phyloP scores from a whole-genome alignment of 2,797 vertebrate species.

The Pseudotriccus pelzelni region DNA sequence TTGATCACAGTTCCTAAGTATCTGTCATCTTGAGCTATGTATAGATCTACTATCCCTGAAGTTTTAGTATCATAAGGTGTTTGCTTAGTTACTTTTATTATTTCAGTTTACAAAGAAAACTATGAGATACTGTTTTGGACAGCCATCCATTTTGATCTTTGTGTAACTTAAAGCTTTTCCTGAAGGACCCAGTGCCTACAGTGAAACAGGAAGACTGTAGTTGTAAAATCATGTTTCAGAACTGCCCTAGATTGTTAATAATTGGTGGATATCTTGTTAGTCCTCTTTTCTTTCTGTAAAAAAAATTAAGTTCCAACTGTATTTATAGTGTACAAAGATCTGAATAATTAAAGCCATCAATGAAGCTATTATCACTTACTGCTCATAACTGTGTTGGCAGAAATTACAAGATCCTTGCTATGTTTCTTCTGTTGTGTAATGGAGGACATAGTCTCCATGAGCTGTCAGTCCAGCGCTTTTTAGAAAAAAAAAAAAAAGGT shows the following conservation, averaged over 20 bases:
- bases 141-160: neutral
- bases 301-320: neutral
- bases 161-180: neutral
- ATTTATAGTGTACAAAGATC: neutral
- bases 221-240: neutral
- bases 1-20: neutral
- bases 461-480: neutral
- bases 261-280: neutral
- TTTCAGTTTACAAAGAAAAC: neutral
- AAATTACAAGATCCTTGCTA: neutral
- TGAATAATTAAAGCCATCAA: neutral
- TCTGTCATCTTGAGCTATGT: rapidly evolving
- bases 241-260: neutral
- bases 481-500: neutral
- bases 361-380: neutral
- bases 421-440: neutral
- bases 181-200: neutral
- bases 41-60: neutral
- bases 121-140: neutral
- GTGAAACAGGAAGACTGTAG: neutral
- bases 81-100: neutral
- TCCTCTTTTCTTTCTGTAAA: neutral
- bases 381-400: neutral
- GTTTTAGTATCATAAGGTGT: neutral
- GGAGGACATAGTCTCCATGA: neutral